Base-by-base conservation (phyloP, 2,113 vertebrate species). In the Centropristis striata region DNA sequence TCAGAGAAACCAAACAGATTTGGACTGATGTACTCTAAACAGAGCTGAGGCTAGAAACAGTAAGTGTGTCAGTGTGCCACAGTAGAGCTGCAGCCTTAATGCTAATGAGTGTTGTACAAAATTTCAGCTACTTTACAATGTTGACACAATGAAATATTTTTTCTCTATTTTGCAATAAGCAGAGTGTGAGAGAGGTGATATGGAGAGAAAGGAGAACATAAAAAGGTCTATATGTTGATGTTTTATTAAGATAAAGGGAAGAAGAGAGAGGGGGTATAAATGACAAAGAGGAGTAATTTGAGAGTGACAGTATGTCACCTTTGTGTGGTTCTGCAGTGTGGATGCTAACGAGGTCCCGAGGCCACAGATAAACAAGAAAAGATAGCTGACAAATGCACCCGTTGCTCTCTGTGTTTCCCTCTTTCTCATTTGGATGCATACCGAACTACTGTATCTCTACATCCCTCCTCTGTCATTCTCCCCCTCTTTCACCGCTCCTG, bases 311-410 rank as follows among this genome's bases (percentile, higher is more conserved):
- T 47, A 32, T 77, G 53, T 49, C 78, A 67, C 57, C 57, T 78
- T n/a, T 49, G 58, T 67, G 78, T 64, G 59, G 60, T 65, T 77
- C 71, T 82, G 58, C 32, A 74, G 75, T 2, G 37, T 78, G 61
- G 63, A 81, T 74, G 75, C 75, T 86, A 87, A 91, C 65, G 13
- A 80, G 50, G 58, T 59, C 54, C 83, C 25, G 18, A 85, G 63
- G 69, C 32, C 14, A 5, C 2, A 78, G 37, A 74, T 75, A 80
- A 86, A 90, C 74, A 73, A 72, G 25, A 80, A 75, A 51, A 83
- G 70, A 71, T 66, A 41, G 55, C 68, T 53, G 50, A 55, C 54
- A 71, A 60, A 86, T 76, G 74, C 39, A 49, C 5, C 32, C 12
- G 36, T 46, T 68, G 32, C 44, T 39, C 41, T 25, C 16, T 39